Percentiles rank a stretch among this genome's conserved stretches.
Conservation (phyloP, 2,888 invertebrate genomes). For the Creontiades dilutus region DNA sequence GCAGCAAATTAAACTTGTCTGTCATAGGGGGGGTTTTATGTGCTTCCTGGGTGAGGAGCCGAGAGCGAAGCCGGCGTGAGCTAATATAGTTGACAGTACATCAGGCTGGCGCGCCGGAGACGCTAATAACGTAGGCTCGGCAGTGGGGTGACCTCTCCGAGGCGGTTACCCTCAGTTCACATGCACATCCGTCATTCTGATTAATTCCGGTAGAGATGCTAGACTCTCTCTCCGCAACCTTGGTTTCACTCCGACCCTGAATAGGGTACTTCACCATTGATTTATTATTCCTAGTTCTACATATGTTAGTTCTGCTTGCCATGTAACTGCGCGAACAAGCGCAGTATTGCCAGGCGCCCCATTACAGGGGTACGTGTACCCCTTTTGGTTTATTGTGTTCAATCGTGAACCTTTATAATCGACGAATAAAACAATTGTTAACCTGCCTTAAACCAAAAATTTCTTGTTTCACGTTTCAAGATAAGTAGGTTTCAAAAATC, state of each 20-base stretch:
- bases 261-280: conserved; percentile 16
- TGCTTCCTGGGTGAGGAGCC: not conserved
- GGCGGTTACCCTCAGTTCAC: conserved; percentile 52
- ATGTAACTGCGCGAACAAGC: not conserved
- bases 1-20: too few species aligned
- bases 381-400: too few species aligned
- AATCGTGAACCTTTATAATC: too few species aligned
- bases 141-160: not conserved
- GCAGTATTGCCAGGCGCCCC: too few species aligned
- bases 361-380: too few species aligned
- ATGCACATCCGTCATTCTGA: conserved; percentile 63
- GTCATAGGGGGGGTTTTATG: not conserved
- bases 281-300: not conserved
- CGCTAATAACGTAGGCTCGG: conserved; percentile 53
- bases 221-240: not conserved
- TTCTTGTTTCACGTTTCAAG: too few species aligned
- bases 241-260: not conserved
- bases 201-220: conserved; percentile 15
- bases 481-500: too few species aligned
- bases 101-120: conserved; percentile 29
- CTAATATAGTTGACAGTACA: conserved; percentile 57
- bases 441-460: too few species aligned
- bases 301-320: not conserved
- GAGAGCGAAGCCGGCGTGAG: not conserved
- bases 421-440: too few species aligned